Conservation (phyloP, 2,888 invertebrate species). For the Ectropis crepuscularia region DNA sequence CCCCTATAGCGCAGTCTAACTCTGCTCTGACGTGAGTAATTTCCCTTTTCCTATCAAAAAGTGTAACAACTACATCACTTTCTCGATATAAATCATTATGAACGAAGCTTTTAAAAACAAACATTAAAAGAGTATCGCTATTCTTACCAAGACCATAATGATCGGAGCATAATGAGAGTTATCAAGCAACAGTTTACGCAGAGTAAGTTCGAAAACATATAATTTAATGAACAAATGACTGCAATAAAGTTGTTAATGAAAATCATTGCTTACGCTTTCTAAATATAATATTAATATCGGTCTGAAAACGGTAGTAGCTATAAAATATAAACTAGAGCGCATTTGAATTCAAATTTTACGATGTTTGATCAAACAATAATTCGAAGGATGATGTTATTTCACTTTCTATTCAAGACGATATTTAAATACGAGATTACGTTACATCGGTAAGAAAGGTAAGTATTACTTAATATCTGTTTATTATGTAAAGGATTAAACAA, state of each 20-base stretch:
- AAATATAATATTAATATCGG: slow-evolving; percentile 34
- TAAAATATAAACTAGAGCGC: slow-evolving; percentile 18
- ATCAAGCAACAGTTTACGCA: slow-evolving; percentile 36
- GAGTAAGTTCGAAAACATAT: slow-evolving; percentile 37
- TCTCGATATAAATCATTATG: not conserved
- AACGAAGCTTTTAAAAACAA: slow-evolving; percentile 19
- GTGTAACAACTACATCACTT: no score
- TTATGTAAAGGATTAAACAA: slow-evolving; percentile 47
- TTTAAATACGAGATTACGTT: slow-evolving; percentile 48
- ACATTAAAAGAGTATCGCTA: slow-evolving; percentile 9
- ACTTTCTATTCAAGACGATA: slow-evolving; percentile 46
- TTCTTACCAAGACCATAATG: slow-evolving; percentile 24
- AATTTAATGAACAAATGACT: slow-evolving; percentile 40
- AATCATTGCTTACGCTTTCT: slow-evolving; percentile 43
- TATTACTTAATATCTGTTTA: slow-evolving; percentile 39
- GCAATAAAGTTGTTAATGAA: slow-evolving; percentile 35
- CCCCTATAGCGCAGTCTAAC: no score
- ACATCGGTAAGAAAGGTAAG: slow-evolving; percentile 45
- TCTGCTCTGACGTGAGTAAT: no score
- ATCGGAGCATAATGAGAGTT: slow-evolving; percentile 36
- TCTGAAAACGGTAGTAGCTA: slow-evolving; percentile 33
- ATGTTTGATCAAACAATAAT: slow-evolving; percentile 39
- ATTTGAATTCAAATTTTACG: slow-evolving; percentile 31
- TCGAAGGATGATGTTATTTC: slow-evolving; percentile 45
- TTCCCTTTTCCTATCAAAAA: no score